phyloP scores from a whole-genome alignment of 2,888 invertebrate species.

The Caenorhabditis afra region DNA sequence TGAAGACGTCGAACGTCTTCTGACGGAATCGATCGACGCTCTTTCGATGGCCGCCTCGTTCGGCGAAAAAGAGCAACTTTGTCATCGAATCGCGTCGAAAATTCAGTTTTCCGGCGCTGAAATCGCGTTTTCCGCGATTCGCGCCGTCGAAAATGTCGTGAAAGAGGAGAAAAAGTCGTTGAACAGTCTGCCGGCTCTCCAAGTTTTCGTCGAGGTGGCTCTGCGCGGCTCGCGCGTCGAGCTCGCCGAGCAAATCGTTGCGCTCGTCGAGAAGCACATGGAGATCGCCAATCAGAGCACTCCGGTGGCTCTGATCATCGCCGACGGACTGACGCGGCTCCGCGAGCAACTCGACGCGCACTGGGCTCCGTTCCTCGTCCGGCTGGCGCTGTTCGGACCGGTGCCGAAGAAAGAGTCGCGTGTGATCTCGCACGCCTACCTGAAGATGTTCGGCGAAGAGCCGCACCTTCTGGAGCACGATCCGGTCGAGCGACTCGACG shows the following conservation, averaged over 20 bases:
- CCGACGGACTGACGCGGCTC: slow-evolving; percentile 38
- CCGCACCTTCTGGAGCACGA: slow-evolving; percentile 15
- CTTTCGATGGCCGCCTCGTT: too few species aligned
- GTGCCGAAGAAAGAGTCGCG: slow-evolving; percentile 70
- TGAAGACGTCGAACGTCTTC: too few species aligned
- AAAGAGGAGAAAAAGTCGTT: slow-evolving; percentile 70
- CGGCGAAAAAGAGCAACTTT: too few species aligned
- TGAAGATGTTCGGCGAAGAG: slow-evolving; percentile 35
- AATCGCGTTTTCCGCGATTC: slow-evolving; percentile 6
- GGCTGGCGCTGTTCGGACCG: slow-evolving; percentile 67
- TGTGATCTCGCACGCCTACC: slow-evolving; percentile 41
- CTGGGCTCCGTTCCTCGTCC: slow-evolving; percentile 59
- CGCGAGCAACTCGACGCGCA: slow-evolving; percentile 16
- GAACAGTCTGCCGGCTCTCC: slow-evolving; percentile 65
- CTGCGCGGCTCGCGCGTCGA: slow-evolving; percentile 11
- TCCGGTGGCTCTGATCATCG: slow-evolving; percentile 62
- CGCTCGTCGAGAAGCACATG: slow-evolving; percentile 41
- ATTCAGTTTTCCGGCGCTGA: too few species aligned
- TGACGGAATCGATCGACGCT: too few species aligned
- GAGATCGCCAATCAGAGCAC: slow-evolving; percentile 58
- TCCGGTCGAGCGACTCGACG: slow-evolving; percentile 54
- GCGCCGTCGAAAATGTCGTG: slow-evolving; percentile 53
- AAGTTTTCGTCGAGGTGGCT: slow-evolving; percentile 53
- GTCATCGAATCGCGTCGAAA: too few species aligned
- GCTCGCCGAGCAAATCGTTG: slow-evolving; percentile 18